These are phyloP conservation scores for Okapia johnstoni DNA, from an alignment of 2,113 vertebrate species.

Conservation along the genomic window DNA sequence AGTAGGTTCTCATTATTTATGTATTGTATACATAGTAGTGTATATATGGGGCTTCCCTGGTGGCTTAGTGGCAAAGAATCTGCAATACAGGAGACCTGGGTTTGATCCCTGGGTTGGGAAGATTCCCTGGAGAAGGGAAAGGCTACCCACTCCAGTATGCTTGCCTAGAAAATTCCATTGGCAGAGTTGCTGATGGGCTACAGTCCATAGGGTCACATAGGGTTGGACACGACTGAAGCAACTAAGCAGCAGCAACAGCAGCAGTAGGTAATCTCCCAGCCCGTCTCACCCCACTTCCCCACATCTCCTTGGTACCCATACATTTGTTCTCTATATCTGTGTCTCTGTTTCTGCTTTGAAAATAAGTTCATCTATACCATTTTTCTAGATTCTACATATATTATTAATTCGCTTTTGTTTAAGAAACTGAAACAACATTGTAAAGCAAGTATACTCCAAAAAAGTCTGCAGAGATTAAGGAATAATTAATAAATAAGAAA, in stretches of 20 bases:
- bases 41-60: background rate
- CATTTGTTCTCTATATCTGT: background rate
- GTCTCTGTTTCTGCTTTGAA: background rate
- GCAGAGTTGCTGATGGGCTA: background rate
- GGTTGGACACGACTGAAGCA: background rate
- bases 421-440: background rate
- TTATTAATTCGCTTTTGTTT: background rate
- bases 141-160: rapidly evolving
- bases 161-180: background rate
- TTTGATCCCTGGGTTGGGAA: background rate
- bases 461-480: background rate
- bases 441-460: background rate
- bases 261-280: background rate
- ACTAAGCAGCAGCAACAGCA: background rate
- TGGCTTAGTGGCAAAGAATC: background rate
- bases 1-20: background rate
- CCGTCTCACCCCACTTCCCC: background rate
- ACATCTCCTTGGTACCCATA: background rate
- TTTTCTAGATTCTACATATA: background rate
- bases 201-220: background rate
- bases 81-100: background rate
- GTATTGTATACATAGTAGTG: background rate
- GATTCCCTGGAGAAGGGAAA: background rate
- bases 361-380: background rate
- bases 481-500: background rate